Evolutionary conservation across 2,888 invertebrate genomes (phyloP).

Genomic region (Micoletzkya japonica): DNA sequence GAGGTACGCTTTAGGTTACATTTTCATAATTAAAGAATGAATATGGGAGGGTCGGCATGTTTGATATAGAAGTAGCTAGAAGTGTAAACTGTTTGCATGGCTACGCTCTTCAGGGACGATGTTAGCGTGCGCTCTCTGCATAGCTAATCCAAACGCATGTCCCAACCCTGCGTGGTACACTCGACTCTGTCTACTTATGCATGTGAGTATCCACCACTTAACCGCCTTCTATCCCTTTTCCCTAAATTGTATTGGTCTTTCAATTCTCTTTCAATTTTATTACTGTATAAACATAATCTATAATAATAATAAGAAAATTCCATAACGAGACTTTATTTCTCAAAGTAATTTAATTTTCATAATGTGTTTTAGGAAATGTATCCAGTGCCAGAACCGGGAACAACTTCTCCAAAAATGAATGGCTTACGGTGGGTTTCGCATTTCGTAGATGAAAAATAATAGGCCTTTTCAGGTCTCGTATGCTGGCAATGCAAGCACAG

Average conservation of each 20-base stretch:
- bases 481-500: constrained; percentile 43
- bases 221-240: neutral
- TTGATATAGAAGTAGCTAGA: too few relatives aligned
- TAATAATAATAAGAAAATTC: neutral
- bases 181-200: constrained; percentile 57
- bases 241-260: neutral
- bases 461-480: too few relatives aligned
- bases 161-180: constrained; percentile 62
- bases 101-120: constrained; percentile 60
- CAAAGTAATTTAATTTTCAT: neutral
- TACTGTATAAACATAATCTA: neutral
- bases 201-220: constrained; percentile 41
- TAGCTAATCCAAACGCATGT: constrained; percentile 62
- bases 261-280: neutral
- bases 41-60: too few relatives aligned
- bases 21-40: too few relatives aligned
- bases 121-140: constrained; percentile 62
- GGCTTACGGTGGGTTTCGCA: too few relatives aligned
- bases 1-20: neutral
- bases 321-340: neutral
- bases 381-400: constrained; percentile 48
- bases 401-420: constrained; percentile 58
- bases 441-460: too few relatives aligned
- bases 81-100: too few relatives aligned
- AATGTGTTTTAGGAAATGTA: constrained; percentile 56